Conservation (phyloP, 2,113 vertebrate species). For the Spea multiplicata region DNA sequence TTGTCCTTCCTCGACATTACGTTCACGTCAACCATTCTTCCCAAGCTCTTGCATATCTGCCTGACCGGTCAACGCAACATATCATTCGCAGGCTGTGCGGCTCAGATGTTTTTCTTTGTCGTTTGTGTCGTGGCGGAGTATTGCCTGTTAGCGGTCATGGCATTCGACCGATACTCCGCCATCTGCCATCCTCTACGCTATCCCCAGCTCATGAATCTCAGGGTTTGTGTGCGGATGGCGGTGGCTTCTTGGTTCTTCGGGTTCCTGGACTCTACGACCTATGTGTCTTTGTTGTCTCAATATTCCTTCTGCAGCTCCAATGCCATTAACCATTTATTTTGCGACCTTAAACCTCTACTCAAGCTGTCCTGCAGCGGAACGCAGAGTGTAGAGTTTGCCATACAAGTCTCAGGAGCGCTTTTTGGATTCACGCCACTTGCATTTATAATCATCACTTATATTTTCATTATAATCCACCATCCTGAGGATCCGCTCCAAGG, state of each 20-base stretch:
- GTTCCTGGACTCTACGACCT: background rate
- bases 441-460: slow-evolving; percentile 2
- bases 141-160: slow-evolving; percentile 32
- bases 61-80: slow-evolving; percentile 17
- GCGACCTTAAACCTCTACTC: slow-evolving; percentile 57
- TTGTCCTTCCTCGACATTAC: slow-evolving; percentile 25
- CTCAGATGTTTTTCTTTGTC: slow-evolving; percentile 20
- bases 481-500: background rate
- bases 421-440: slow-evolving; percentile 15
- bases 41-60: slow-evolving; percentile 44
- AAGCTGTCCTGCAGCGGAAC: slow-evolving; percentile 55
- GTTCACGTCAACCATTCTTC: slow-evolving; percentile 29
- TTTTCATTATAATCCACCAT: slow-evolving; percentile 4
- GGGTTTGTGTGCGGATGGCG: slow-evolving; percentile 1
- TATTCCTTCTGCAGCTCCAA: slow-evolving; percentile 53
- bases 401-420: background rate
- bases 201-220: slow-evolving; percentile 4
- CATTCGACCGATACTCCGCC: slow-evolving; percentile 12
- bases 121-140: slow-evolving; percentile 10
- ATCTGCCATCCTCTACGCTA: slow-evolving; percentile 52
- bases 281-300: slow-evolving; percentile 36
- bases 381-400: background rate
- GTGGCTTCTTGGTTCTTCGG: background rate
- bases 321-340: slow-evolving; percentile 55
- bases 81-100: slow-evolving; percentile 1